phyloP scores from a whole-genome alignment of 2,113 vertebrate genomes.

The Proteles cristata region DNA sequence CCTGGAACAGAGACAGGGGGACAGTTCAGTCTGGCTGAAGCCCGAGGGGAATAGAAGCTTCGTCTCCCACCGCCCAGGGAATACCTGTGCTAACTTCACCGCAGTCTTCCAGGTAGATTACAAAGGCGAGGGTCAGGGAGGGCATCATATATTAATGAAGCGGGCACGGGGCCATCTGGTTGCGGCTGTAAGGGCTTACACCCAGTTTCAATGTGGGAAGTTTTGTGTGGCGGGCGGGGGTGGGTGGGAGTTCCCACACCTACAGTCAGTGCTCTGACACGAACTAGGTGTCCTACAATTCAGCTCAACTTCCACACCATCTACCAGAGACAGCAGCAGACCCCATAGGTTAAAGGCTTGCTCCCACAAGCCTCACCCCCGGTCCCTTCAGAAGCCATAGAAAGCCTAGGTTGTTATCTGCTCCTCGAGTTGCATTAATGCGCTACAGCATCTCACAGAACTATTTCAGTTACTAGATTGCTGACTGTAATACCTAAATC shows the following conservation, averaged over 20 bases:
- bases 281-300: not conserved
- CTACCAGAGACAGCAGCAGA: not conserved
- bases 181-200: not conserved
- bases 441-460: not conserved
- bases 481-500: too few species aligned
- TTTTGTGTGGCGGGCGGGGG: rapidly evolving
- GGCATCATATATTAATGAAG: too few species aligned
- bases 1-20: not conserved
- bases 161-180: not conserved
- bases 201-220: not conserved
- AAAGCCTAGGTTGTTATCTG: not conserved
- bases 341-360: not conserved
- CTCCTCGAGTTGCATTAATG: not conserved
- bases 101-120: not conserved
- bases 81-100: rapidly evolving
- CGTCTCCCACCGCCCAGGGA: too few species aligned
- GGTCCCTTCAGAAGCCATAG: not conserved
- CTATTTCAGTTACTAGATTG: not conserved
- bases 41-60: too few species aligned
- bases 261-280: not conserved
- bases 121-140: rapidly evolving
- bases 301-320: not conserved
- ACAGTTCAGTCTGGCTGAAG: not conserved
- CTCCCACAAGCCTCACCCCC: not conserved
- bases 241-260: not conserved